Evolutionary conservation across 2,797 vertebrate genomes (phyloP).

Genomic region (Peromyscus melanophrys): DNA sequence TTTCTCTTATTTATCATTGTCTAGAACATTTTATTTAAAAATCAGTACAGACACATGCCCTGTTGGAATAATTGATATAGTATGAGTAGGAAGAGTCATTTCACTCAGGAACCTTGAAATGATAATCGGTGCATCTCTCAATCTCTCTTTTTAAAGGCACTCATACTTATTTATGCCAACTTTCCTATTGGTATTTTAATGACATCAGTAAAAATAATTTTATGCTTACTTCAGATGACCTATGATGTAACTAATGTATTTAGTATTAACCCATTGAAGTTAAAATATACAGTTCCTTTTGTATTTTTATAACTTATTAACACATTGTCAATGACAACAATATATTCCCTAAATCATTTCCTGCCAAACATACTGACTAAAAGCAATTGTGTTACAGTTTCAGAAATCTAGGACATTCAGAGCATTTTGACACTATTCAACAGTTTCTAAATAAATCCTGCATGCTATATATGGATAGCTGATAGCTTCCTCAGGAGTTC

Average conservation of each 20-base stretch:
- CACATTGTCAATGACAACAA: conserved; percentile 16
- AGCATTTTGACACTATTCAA: conserved; percentile 17
- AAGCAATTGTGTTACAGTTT: conserved; percentile 34
- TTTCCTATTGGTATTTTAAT: conserved; percentile 56
- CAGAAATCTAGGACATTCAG: conserved; percentile 44
- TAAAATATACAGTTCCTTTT: conserved; percentile 19
- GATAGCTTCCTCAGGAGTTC: background rate
- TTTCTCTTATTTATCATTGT: conserved; percentile 35
- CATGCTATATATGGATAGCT: conserved; percentile 17
- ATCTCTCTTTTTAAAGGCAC: background rate
- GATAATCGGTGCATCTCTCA: conserved; percentile 3
- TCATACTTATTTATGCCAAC: background rate
- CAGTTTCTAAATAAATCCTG: conserved; percentile 10
- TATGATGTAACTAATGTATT: background rate
- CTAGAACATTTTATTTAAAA: conserved; percentile 47
- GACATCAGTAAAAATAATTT: background rate
- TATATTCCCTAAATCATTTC: conserved; percentile 32
- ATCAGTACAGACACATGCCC: background rate
- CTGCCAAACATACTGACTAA: conserved; percentile 7
- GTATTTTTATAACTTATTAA: conserved; percentile 15
- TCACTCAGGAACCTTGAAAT: conserved; percentile 56
- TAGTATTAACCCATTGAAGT: conserved; percentile 35
- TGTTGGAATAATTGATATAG: conserved; percentile 36
- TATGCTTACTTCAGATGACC: background rate
- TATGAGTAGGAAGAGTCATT: conserved; percentile 3